Percentiles rank a stretch among this genome's conserved stretches.
phyloP scores from a whole-genome alignment of 2,113 vertebrate species.

The Fulica atra region DNA sequence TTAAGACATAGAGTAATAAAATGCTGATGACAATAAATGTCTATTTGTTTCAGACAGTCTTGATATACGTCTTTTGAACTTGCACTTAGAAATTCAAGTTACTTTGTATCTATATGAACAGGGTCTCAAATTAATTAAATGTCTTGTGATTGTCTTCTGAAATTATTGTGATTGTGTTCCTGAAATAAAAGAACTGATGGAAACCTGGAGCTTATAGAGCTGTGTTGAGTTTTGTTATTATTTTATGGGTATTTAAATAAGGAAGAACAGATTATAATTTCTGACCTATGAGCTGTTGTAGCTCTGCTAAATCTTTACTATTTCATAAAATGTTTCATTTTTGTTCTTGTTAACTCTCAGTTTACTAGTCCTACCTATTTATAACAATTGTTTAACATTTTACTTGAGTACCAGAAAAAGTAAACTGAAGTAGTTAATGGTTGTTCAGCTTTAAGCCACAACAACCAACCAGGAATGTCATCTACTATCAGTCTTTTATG shows the following conservation, averaged over 20 bases:
- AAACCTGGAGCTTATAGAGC: slow-evolving; percentile 58
- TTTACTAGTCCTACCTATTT: not conserved
- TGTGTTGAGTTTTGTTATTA: not conserved
- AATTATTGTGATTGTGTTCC: slow-evolving; percentile 74
- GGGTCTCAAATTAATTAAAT: slow-evolving; percentile 80
- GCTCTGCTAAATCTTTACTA: not conserved
- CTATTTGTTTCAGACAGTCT: not conserved
- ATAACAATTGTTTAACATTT: not conserved
- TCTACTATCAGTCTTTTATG: not conserved
- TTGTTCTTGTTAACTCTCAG: not conserved
- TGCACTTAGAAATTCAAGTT: not conserved
- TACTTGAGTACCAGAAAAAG: not conserved
- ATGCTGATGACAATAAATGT: not conserved
- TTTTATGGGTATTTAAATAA: not conserved
- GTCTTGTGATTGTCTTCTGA: slow-evolving; percentile 24
- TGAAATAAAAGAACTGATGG: slow-evolving; percentile 78
- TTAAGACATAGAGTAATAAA: not conserved
- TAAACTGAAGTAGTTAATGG: not conserved
- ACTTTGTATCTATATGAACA: slow-evolving; percentile 77
- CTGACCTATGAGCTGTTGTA: not conserved
- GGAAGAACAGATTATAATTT: not conserved
- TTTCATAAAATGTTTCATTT: not conserved
- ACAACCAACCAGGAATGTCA: not conserved
- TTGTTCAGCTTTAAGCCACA: not conserved
- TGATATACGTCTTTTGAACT: not conserved